Base-by-base conservation (phyloP, 2,888 invertebrate species). In the Dryadula phaetusa region DNA sequence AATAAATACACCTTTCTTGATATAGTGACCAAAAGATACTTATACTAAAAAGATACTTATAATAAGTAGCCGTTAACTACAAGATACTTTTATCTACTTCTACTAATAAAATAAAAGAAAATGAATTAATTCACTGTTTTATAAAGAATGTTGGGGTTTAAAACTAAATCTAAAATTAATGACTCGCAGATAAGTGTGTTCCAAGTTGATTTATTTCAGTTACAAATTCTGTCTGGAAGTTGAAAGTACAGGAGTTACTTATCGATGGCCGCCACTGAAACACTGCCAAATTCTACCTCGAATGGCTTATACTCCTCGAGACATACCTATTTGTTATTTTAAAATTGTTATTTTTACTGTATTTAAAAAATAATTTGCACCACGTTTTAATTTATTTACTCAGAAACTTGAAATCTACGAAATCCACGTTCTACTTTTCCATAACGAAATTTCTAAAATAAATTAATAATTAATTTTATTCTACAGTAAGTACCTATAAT, bases 251-350 rank as follows among this genome's bases (percentile, higher is more conserved):
- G 58, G 42, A 28, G 58, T 60, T 14, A 60, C 58, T 64, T 64
- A 64, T 56, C 34, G 54, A 64, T 34, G 54, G n/a, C 34, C 40
- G 62, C 46, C 46, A 46, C 46, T 64, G 54, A 64, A 64, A 56
- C 44, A 22, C 7, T 64, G 64, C 64, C 64, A 64, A 60, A 18
- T 22, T 18, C n/a, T 16, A 44, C 40, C 44, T 16, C 40, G 18
- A 5, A 22, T 18, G 22, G 56, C 8, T 8, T 44, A 18, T 28
- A 60, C 58, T 20, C 5, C 34, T 44, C 16, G 58, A 60, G 58
- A 60, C 58, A 12, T 60, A 1, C 5, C 18, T 18, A 40, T 60
- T 44, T 60, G 10, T n/a, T 58, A 42, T 42, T 22, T 16, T 8
- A 40, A n/a, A 42, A 40, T 58, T 58, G 40, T 40, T 25, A 25